Base-by-base conservation (phyloP, 92 coral and sea anemone species). In the Nematostella vectensis region DNA sequence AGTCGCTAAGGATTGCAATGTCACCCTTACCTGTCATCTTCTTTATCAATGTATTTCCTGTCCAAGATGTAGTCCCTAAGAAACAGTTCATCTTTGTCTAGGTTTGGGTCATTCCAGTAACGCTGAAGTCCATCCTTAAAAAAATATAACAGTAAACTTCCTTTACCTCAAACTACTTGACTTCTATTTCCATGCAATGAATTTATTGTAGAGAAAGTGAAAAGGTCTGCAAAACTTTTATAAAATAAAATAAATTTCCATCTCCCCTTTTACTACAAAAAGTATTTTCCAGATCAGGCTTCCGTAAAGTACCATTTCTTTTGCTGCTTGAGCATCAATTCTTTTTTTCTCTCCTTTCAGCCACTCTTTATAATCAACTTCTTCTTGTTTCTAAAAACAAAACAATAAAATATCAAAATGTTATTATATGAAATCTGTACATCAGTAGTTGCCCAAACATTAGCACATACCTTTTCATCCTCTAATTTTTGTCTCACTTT, bases 41-140 rank as follows among this genome's bases (percentile, higher is more conserved):
- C 99, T 27, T 78, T 81, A 40, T 93, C 96, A 28, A 81, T 64
- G 63, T 86, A 86, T 48, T 73, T 74, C 79, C 79, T 86, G 26
- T 87, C 78, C 44, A 93, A 77, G 50, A 93, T 87, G 49, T 77
- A 93, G 50, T 93, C 88, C 57, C 96, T 76, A 53, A 93, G 73
- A 59, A 91, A 91, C 55, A 73, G 82, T 63, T 91, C 98, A 52
- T 80, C 91, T 58, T 71, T 71, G 33, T 86, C 96, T 22, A 86
- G 94, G 25, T 58, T 31, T 17, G 98, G 98, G 55, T 91, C 78
- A 29, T 50, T 81, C 98, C 98, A 91, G 62, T 59, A 80, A 43
- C 70, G 62, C 58, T 50, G 65, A 17, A 91, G 68, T 8, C 95
- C 78, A 54, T 82, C 96, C 98, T 86, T 25, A 1, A 12, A 22